Evolutionary conservation across 2,888 invertebrate genomes (phyloP).

Genomic region (Scaptomyza polygonia): DNA sequence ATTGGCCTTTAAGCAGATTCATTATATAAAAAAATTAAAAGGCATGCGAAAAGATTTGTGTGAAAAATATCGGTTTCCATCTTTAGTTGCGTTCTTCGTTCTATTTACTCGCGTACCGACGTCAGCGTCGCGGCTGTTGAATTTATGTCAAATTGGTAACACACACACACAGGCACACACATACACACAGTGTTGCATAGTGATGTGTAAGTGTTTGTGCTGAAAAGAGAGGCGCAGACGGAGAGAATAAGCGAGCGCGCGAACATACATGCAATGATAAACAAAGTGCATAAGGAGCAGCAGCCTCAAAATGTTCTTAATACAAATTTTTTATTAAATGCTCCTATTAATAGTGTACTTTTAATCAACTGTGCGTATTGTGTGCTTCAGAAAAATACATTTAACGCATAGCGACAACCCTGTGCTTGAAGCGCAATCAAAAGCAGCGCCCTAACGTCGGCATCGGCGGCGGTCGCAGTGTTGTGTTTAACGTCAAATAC

Average conservation of each 20-base stretch:
- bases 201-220: slow-evolving; percentile 35
- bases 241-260: slow-evolving; percentile 45
- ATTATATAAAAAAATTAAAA: slow-evolving; percentile 63
- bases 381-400: slow-evolving; percentile 16
- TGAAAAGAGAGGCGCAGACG: slow-evolving; percentile 23
- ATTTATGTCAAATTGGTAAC: slow-evolving; percentile 83
- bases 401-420: slow-evolving; percentile 44
- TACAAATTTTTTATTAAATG: slow-evolving; percentile 19
- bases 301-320: slow-evolving; percentile 53
- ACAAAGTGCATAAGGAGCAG: slow-evolving; percentile 68
- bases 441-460: slow-evolving; percentile 38
- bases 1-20: slow-evolving; percentile 16
- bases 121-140: slow-evolving; percentile 83
- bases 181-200: slow-evolving; percentile 58
- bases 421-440: slow-evolving; percentile 36
- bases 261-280: slow-evolving; percentile 65
- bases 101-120: slow-evolving; percentile 76
- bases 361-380: slow-evolving; percentile 11
- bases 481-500: slow-evolving; percentile 62
- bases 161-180: slow-evolving; percentile 64
- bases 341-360: slow-evolving; percentile 13
- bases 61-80: slow-evolving; percentile 68
- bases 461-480: slow-evolving; percentile 36
- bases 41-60: slow-evolving; percentile 30
- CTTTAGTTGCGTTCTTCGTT: slow-evolving; percentile 66